A percentile compares a stretch with the other conserved stretches of the same genome.
Conservation (phyloP, 1,140 invertebrate genomes). For the Nasonia vitripennis region DNA sequence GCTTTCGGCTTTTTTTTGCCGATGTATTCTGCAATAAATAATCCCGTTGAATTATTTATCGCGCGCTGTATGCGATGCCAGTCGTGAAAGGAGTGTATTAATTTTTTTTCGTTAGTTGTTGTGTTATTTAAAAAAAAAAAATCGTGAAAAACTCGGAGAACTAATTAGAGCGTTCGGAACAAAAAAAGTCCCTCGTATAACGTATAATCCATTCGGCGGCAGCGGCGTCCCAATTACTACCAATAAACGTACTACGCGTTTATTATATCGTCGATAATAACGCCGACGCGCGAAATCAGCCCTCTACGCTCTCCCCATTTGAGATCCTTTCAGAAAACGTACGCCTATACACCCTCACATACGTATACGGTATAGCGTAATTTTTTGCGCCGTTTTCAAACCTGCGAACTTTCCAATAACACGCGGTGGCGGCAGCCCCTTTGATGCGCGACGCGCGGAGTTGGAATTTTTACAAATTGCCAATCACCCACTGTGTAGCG, state of each 20-base stretch:
- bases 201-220: not conserved
- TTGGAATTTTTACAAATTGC: constrained; percentile 68
- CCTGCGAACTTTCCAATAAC: constrained; percentile 42
- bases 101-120: not conserved
- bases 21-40: not conserved
- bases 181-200: not conserved
- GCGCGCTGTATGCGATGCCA: too few species aligned
- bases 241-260: not conserved
- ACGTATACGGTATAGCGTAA: not conserved
- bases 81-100: not conserved
- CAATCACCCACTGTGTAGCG: constrained; percentile 62
- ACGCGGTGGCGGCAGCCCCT: not conserved
- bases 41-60: not conserved
- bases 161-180: not conserved
- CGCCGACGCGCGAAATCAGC: not conserved
- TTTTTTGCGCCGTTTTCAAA: constrained; percentile 46
- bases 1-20: not conserved
- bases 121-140: too few species aligned
- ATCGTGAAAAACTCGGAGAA: too few species aligned
- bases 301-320: not conserved
- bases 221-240: constrained; percentile 15
- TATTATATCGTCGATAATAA: constrained; percentile 20
- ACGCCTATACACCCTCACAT: too few species aligned
- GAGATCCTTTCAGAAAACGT: not conserved
- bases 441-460: constrained; percentile 49